Base-by-base conservation (phyloP, 2,888 invertebrate species). In the Ophion obscuratus region DNA sequence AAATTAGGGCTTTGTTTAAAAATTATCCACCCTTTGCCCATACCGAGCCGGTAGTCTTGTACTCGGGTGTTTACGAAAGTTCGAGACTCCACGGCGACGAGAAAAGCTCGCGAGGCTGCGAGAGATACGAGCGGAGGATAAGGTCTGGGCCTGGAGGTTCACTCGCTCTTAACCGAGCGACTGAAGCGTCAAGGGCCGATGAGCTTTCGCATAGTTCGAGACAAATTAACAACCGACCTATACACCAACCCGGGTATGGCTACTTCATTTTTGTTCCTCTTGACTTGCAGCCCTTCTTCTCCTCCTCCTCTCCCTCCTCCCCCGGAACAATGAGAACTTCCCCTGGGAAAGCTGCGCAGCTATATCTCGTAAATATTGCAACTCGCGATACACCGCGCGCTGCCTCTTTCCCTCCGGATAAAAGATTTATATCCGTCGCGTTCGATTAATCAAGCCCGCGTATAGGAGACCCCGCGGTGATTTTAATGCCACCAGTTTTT, bases 1-100 rank as follows among this genome's bases (percentile, higher is more conserved):
- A 91, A 91, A 92, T 91, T 90, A 89, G 88, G 89, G 91, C 93
- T 93, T 94, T 94, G 93, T 93, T 93, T 93, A 93, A 94, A 94
- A 93, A 94, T 94, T 92, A 93, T 92, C 92, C 89, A 76, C 87
- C 83, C 87, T 40, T 40, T 7, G 7, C 73, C 68, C 40, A 62
- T 47, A 7, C 10, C 47, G 3, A 47, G 1, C 47, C 10, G 14
- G 47, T 47, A 6, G 40, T 9, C 40, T 9, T 5, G 9, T 9
- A 1, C 40, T 40, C 40, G 40, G 57, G 81, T 85, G 76, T 80
- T 85, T 81, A 79, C 80, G 78, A 83, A 83, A 84, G 71, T 77
- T 83, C n/a, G 66, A 53, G 75, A 59, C 73, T 84, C 9, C 74
- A 44, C 67, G 66, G 62, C 40, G 73, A 47, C 11, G 62, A 47